These are phyloP conservation scores for Porites lutea DNA, from an alignment of 64 coral and sea anemone genomes.

Conservation along the genomic window DNA sequence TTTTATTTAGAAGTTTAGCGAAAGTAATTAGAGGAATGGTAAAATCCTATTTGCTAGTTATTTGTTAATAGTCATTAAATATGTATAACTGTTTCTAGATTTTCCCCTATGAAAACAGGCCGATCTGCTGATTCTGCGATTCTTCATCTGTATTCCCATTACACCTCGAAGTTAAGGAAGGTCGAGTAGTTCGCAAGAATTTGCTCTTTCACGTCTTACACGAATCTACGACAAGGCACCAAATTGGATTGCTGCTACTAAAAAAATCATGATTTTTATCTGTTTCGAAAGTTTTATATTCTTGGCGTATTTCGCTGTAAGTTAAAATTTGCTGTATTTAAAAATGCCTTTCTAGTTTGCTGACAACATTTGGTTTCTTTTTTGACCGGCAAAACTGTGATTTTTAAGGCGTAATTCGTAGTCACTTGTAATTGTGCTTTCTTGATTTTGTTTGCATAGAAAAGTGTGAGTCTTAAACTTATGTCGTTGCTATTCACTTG, in stretches of 20 bases:
- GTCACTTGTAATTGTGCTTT: too few species aligned
- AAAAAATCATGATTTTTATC: constrained; percentile 22
- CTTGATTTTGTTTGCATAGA: too few species aligned
- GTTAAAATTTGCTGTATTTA: background rate
- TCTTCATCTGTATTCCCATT: background rate
- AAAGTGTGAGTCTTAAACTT: too few species aligned
- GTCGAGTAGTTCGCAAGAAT: constrained; percentile 6
- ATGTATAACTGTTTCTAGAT: background rate
- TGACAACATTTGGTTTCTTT: too few species aligned
- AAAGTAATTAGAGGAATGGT: background rate
- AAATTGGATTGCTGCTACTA: constrained; percentile 1
- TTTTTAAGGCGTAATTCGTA: too few species aligned
- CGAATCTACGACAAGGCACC: constrained; percentile 41
- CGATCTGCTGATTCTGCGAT: background rate
- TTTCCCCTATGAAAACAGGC: background rate
- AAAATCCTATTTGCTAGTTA: background rate
- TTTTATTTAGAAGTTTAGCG: background rate
- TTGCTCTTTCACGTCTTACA: background rate
- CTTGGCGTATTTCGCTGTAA: constrained; percentile 8
- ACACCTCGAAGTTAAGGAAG: background rate
- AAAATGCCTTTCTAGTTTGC: background rate
- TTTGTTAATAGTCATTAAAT: background rate
- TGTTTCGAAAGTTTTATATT: constrained; percentile 10
- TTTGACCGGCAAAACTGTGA: too few species aligned
- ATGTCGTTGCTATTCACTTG: too few species aligned